Conservation (phyloP, 2,888 invertebrate genomes). For the Euplexia lucipara region DNA sequence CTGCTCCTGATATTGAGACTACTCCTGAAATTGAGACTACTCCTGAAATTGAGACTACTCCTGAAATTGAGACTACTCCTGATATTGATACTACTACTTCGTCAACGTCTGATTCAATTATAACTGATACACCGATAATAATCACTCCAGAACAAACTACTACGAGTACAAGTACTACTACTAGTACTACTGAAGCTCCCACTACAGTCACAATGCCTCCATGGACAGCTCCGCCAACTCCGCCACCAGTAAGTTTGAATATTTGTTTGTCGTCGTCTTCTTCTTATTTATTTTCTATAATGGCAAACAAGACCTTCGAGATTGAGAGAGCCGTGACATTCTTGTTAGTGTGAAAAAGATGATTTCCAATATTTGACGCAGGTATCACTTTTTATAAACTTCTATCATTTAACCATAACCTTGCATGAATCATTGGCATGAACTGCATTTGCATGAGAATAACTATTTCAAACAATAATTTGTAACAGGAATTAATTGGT, state of each 20-base stretch:
- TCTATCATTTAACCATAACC: constrained; percentile 23
- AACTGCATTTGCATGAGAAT: constrained; percentile 16
- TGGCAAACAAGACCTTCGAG: neutral
- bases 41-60: neutral
- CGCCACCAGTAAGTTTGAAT: constrained; percentile 43
- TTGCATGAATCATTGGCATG: constrained; percentile 38
- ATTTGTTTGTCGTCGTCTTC: constrained; percentile 26
- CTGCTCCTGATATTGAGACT: too few species aligned
- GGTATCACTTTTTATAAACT: neutral
- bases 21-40: neutral
- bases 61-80: too few species aligned
- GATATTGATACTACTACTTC: neutral
- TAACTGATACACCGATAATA: constrained; percentile 36
- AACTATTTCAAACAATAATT: constrained; percentile 9
- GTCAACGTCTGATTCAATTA: constrained; percentile 5
- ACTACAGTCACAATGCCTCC: constrained; percentile 23
- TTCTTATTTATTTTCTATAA: constrained; percentile 1
- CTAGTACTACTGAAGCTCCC: constrained; percentile 16
- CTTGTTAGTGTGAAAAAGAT: neutral
- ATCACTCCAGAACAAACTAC: constrained; percentile 19
- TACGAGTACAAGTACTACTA: neutral
- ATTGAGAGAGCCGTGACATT: neutral
- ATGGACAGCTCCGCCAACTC: constrained; percentile 27
- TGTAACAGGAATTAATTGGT: neutral
- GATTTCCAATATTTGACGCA: neutral